These are phyloP conservation scores for Dryocosmus kuriphilus DNA, from an alignment of 2,888 invertebrate genomes.

Conservation along the genomic window DNA sequence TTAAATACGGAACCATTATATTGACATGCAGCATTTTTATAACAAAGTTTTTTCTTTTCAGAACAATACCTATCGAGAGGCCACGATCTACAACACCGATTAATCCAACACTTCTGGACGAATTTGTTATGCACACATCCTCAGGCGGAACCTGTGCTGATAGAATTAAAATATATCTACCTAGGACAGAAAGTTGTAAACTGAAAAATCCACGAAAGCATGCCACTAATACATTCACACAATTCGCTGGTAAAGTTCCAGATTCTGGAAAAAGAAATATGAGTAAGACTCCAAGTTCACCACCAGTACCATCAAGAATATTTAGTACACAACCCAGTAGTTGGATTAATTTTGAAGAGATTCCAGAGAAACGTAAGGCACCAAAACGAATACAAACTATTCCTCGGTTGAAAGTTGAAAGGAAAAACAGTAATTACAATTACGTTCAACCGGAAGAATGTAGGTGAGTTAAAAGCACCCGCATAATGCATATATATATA, in stretches of 20 bases:
- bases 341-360: slow-evolving; percentile 93
- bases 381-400: slow-evolving; percentile 91
- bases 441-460: slow-evolving; percentile 94
- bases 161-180: slow-evolving; percentile 85
- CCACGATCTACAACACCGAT: slow-evolving; percentile 87
- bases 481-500: background rate
- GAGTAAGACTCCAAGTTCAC: slow-evolving; percentile 73
- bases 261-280: slow-evolving; percentile 72
- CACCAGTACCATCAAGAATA: slow-evolving; percentile 48
- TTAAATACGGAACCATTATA: too few relatives aligned
- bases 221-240: slow-evolving; percentile 80
- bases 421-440: slow-evolving; percentile 79
- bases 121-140: slow-evolving; percentile 80
- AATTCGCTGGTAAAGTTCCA: slow-evolving; percentile 84
- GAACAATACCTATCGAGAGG: slow-evolving; percentile 86
- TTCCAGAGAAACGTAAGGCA: slow-evolving; percentile 89
- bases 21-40: background rate
- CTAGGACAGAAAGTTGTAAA: slow-evolving; percentile 79
- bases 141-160: slow-evolving; percentile 78
- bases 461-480: slow-evolving; percentile 43
- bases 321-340: slow-evolving; percentile 76
- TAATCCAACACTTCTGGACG: slow-evolving; percentile 85
- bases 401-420: slow-evolving; percentile 80
- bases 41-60: slow-evolving; percentile 64
- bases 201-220: slow-evolving; percentile 78